Evolutionary conservation across 2,797 vertebrate genomes (phyloP), one percentile per base, ranked within the genome.

Genomic region (Amblyopsis hoosieri): DNA sequence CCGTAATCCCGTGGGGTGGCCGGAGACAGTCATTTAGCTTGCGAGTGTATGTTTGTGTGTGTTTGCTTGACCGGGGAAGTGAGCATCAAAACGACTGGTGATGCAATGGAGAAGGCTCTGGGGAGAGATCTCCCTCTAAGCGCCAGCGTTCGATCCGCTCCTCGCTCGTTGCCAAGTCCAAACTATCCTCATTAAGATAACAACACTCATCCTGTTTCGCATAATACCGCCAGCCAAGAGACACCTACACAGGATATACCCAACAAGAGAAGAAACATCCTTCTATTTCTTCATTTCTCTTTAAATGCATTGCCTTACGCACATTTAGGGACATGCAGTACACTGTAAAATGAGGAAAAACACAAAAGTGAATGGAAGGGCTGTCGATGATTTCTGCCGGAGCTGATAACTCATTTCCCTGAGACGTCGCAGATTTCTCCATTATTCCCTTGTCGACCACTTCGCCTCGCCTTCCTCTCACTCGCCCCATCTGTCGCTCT

Each of bases 111-210:
- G 70, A 80, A 83, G 79, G 58, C 80, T 74, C 73, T 19, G 54
- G 83, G 81, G 88, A 83, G 65, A 79, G 70, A 83, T 88, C 85
- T 84, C 62, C 23, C 79, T 82, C 81, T 76, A 82, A 89, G 82
- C 73, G 56, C 62, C 17, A 64, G 69, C 77, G 72, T 84, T 88
- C 81, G 62, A 89, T 88, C 78, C 69, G 69, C 46, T 23, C 58
- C 70, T 68, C 67, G 56, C 77, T 80, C 66, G 56, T 72, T 81
- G 86, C 82, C 85, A 83, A 87, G 81, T 80, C 76, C 80, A 82
- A 89, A 87, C 83, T 78, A 64, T 80, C 71, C 89, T 87, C 86
- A 87, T 90, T 88, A 87, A 71, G 78, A 78, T 85, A 76, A 87
- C 82, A 84, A 86, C 74, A 53, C 75, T 81, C 60, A 53, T 63